Percentiles rank a stretch among this genome's conserved stretches.
Evolutionary conservation across 2,113 vertebrate genomes (phyloP).

Genomic region (Prochilodus magdalenae): DNA sequence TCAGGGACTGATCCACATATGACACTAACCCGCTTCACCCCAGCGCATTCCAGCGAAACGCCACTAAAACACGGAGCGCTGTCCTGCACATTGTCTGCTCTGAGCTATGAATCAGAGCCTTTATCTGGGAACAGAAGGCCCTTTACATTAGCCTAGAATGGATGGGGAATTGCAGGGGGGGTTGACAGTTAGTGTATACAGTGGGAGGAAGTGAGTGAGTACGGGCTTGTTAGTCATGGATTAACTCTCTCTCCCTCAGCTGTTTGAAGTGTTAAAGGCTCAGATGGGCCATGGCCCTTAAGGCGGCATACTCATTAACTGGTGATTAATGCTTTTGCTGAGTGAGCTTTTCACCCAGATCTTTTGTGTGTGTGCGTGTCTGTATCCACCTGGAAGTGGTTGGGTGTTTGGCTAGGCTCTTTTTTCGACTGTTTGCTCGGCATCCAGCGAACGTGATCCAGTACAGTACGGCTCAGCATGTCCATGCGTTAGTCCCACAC

Average conservation of each 20-base stretch:
- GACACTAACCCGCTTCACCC: not conserved
- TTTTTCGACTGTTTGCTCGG: not conserved
- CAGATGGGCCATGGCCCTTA: constrained; percentile 22
- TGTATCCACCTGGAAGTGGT: not conserved
- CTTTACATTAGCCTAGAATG: constrained; percentile 1
- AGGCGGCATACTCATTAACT: constrained; percentile 57
- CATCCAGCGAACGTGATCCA: not conserved
- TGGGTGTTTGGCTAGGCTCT: not conserved
- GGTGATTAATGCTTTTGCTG: constrained; percentile 53
- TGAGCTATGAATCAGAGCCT: not conserved
- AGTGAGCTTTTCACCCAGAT: constrained; percentile 44
- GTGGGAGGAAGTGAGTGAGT: constrained; percentile 23
- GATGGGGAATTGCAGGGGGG: not conserved
- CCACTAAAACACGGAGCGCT: not conserved
- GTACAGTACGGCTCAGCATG: not conserved
- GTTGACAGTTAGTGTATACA: not conserved
- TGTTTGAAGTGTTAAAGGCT: constrained; percentile 58
- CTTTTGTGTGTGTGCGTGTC: not conserved
- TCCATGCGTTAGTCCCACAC: not conserved
- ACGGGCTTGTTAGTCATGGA: constrained; percentile 43
- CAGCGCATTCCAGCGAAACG: not conserved
- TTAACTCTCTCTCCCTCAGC: constrained; percentile 21
- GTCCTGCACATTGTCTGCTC: not conserved
- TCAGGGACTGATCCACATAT: too few relatives aligned
- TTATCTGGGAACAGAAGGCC: not conserved